Percentiles rank a stretch among this genome's conserved stretches.
phyloP scores from a whole-genome alignment of 1,140 invertebrate species.

The Panulirus ornatus region DNA sequence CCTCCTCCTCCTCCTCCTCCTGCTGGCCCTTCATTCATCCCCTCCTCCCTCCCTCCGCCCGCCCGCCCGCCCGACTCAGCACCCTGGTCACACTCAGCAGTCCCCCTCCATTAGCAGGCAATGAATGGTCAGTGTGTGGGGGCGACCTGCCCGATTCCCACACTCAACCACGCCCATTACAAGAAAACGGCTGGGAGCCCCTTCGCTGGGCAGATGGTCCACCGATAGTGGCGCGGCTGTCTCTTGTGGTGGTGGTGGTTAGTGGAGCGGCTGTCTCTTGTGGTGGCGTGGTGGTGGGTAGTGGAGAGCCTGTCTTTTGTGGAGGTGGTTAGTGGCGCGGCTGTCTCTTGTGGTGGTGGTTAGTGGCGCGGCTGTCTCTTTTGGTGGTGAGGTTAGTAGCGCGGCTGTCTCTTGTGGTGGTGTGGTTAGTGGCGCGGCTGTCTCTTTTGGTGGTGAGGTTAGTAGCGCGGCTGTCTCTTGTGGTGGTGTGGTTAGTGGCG shows the following conservation, averaged over 20 bases:
- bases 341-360: too few relatives aligned
- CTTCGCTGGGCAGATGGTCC: not conserved
- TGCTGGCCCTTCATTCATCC: not conserved
- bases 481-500: too few relatives aligned
- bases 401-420: not conserved
- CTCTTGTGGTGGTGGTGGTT: not conserved
- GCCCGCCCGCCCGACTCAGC: slow-evolving; percentile 8
- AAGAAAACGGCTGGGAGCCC: not conserved
- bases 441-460: too few relatives aligned
- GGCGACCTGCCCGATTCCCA: slow-evolving; percentile 28
- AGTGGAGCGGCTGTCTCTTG: too few relatives aligned
- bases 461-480: too few relatives aligned
- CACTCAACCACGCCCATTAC: not conserved
- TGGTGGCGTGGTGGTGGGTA: too few relatives aligned
- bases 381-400: too few relatives aligned
- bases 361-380: too few relatives aligned
- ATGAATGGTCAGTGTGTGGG: slow-evolving; percentile 43
- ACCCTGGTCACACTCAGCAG: slow-evolving; percentile 49
- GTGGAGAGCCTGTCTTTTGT: too few relatives aligned
- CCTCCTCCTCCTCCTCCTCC: not conserved
- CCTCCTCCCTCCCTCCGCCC: not conserved
- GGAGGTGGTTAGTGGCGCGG: too few relatives aligned
- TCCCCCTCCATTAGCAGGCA: slow-evolving; percentile 43
- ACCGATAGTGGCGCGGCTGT: not conserved
- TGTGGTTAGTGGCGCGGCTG: not conserved